Evolutionary conservation across 2,888 invertebrate genomes (phyloP).

Genomic region (Pseudoips prasinana): DNA sequence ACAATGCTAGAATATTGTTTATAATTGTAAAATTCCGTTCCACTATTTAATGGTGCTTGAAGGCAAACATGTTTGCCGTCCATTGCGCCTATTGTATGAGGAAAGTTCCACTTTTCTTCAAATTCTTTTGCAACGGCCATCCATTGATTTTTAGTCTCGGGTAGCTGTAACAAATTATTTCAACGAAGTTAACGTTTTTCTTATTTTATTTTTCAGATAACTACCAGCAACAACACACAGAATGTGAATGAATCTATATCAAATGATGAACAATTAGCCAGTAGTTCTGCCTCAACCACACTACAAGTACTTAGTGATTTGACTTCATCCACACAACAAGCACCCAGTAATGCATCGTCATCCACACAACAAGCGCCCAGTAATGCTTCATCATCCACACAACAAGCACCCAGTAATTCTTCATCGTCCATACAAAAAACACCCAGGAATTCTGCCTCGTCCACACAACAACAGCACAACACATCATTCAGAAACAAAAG

Average conservation of each 20-base stretch:
- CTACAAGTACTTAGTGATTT: constrained; percentile 1
- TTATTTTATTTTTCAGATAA: constrained; percentile 3
- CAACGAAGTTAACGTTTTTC: not conserved
- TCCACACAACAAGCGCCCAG: constrained; percentile 17
- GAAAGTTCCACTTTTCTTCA: constrained; percentile 13
- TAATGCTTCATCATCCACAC: constrained; percentile 17
- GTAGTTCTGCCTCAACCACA: constrained; percentile 7
- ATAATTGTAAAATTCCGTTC: constrained; percentile 35
- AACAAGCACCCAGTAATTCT: constrained; percentile 19
- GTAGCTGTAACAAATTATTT: constrained; percentile 1
- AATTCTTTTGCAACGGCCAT: constrained; percentile 10
- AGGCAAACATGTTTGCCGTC: constrained; percentile 38
- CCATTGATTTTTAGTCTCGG: constrained; percentile 7
- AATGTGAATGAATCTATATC: constrained; percentile 8
- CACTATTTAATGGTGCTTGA: constrained; percentile 30
- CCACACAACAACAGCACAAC: constrained; percentile 20
- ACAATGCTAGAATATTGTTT: constrained; percentile 40
- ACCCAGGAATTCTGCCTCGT: constrained; percentile 14
- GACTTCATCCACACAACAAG: constrained; percentile 2
- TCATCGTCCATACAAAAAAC: constrained; percentile 16
- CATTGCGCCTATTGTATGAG: constrained; percentile 31
- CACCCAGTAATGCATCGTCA: constrained; percentile 9
- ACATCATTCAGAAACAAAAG: constrained; percentile 19
- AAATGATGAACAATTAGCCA: constrained; percentile 9
- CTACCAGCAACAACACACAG: constrained; percentile 3